Evolutionary conservation across 2,888 invertebrate species (phyloP).

Genomic region (Drosophila diplacantha): DNA sequence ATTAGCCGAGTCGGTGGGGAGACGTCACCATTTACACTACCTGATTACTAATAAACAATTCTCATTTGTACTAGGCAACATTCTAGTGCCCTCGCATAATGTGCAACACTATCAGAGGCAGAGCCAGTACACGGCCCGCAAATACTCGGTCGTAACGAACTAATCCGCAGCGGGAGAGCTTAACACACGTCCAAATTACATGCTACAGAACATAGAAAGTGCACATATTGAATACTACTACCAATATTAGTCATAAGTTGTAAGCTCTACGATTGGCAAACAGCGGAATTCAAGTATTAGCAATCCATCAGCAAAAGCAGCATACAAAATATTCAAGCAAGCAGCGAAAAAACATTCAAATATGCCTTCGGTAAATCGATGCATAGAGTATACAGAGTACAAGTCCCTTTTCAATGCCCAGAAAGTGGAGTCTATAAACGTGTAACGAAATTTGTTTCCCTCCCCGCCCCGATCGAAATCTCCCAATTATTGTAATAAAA

Average conservation of each 20-base stretch:
- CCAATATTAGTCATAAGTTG: conserved; percentile 63
- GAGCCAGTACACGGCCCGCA: conserved; percentile 77
- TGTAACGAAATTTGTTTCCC: conserved; percentile 44
- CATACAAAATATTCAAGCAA: conserved; percentile 11
- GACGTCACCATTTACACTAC: conserved; percentile 26
- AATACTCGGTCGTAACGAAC: conserved; percentile 76
- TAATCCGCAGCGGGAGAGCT: conserved; percentile 47
- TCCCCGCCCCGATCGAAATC: conserved; percentile 13
- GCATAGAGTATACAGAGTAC: conserved; percentile 16
- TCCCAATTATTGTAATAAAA: conserved; percentile 51
- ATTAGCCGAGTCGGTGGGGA: conserved; percentile 7
- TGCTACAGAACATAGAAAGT: conserved; percentile 43
- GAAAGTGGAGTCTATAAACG: conserved; percentile 74
- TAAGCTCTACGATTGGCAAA: conserved; percentile 58
- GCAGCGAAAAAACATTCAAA: conserved; percentile 8
- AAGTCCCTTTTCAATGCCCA: conserved; percentile 53
- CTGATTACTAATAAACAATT: conserved; percentile 60
- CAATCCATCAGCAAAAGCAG: conserved; percentile 17
- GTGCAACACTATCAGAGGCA: conserved; percentile 78
- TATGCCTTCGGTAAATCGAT: conserved; percentile 3
- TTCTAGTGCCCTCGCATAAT: conserved; percentile 76
- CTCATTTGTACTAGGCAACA: conserved; percentile 71
- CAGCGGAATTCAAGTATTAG: conserved; percentile 58
- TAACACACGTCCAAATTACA: conserved; percentile 25
- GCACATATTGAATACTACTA: conserved; percentile 39